These are phyloP conservation scores for Heptranchias perlo DNA, from an alignment of 2,113 vertebrate genomes.

Conservation along the genomic window DNA sequence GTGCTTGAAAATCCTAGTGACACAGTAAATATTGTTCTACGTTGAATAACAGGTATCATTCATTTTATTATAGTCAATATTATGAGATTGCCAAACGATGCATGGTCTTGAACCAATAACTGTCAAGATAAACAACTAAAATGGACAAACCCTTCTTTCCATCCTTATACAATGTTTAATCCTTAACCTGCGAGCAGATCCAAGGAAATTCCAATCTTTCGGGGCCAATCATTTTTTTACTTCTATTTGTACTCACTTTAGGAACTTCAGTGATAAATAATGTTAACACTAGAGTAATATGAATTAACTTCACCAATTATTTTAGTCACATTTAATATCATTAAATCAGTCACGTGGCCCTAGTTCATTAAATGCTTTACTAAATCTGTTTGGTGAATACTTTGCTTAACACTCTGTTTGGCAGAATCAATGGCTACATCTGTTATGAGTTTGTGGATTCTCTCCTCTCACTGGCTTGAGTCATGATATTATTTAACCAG, in stretches of 20 bases:
- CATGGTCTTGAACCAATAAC: neutral
- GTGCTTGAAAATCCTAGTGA: neutral
- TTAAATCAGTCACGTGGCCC: neutral
- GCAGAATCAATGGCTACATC: constrained; percentile 6
- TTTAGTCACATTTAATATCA: too few species aligned
- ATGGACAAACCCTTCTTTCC: neutral
- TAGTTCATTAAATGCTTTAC: neutral
- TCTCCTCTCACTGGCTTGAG: neutral
- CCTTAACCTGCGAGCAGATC: neutral
- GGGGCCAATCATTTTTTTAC: neutral
- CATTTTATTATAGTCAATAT: neutral
- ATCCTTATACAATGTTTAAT: neutral
- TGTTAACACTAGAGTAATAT: neutral
- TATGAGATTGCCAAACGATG: neutral
- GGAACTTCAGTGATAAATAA: neutral
- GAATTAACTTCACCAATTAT: neutral
- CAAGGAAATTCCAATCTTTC: neutral
- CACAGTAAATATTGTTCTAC: neutral
- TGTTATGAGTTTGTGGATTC: constrained; percentile 7
- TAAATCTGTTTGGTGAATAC: neutral
- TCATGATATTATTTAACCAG: constrained; percentile 18
- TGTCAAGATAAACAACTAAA: neutral
- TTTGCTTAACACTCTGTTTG: neutral
- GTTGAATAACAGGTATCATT: neutral
- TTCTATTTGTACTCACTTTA: neutral